Evolutionary conservation across 1,140 invertebrate species (phyloP).

Genomic region (Odontomachus brunneus): DNA sequence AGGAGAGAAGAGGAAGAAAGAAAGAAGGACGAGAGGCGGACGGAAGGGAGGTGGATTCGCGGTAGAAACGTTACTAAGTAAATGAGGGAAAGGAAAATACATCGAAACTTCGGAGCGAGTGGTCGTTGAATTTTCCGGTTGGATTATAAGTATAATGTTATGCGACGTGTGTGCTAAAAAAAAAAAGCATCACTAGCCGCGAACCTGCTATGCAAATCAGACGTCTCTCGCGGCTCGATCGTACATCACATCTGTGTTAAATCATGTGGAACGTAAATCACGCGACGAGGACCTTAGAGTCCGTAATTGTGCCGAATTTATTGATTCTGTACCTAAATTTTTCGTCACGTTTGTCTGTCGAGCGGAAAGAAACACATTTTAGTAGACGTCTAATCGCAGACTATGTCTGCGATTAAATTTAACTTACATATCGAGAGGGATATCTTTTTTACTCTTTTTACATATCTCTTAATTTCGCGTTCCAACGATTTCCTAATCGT

Average conservation of each 20-base stretch:
- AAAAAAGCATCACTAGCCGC: background rate
- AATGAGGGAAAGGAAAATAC: constrained; percentile 53
- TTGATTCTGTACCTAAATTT: no score
- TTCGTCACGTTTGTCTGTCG: background rate
- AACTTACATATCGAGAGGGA: no score
- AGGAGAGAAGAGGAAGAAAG: constrained; percentile 1
- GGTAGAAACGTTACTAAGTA: constrained; percentile 46
- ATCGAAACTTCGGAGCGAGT: constrained; percentile 30
- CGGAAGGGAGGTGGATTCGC: constrained; percentile 17
- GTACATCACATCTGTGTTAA: constrained; percentile 1
- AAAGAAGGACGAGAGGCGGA: constrained; percentile 1
- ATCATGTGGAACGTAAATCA: constrained; percentile 15
- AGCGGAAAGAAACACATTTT: no score
- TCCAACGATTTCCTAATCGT: no score
- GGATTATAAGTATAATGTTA: constrained; percentile 38
- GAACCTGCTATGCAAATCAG: constrained; percentile 41
- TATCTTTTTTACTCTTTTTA: no score
- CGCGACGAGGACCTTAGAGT: background rate
- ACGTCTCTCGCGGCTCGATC: background rate
- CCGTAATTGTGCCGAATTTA: no score
- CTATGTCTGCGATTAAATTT: no score
- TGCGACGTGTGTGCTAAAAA: constrained; percentile 30
- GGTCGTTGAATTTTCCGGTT: constrained; percentile 40
- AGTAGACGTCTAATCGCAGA: no score
- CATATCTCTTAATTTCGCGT: no score